Evolutionary conservation across 1,140 invertebrate genomes (phyloP), one percentile per base, ranked within the genome.

Genomic region (Rhagoletis pomonella): DNA sequence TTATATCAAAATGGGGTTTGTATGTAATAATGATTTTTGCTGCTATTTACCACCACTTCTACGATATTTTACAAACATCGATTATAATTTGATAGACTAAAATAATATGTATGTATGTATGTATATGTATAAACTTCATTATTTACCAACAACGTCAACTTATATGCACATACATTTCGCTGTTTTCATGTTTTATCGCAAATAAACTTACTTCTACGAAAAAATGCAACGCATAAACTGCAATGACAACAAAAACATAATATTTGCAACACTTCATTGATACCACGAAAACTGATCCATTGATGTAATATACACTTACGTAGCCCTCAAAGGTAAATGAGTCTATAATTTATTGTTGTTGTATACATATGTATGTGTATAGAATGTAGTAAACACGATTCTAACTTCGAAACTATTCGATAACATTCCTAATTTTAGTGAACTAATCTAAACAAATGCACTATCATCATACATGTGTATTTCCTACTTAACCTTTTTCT

Each of bases 291-390:
- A 19, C 12, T 55, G 73, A 50, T 81, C 47, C 44, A 81, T 81
- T 50, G 73, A 81, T 81, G 47, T 50, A 81, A 55, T n/a, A 55
- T 81, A 55, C 19, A 55, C 17, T 81, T 17, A 19, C 73, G n/a
- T 81, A 81, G 73, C 73, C 73, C 50, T 81, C 73, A 81, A 81
- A 81, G 73, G 73, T 81, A 81, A 81, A 55, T 55, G 19, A 81
- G 67, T 7, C 42, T 42, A 10, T 67, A 67, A 67, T 42, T 44
- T 47, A 42, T 73, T 73, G 42, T 47, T 65, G n/a, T 65, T 65
- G 19, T 29, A 65, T 65, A 29, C n/a, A 6, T 17, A 42, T 73
- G 44, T 73, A 47, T 73, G 67, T 10, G 14, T 44, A 29, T 29
- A 29, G 29, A 73, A 73, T 73, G 44, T 47, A 29, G 42, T 73